phyloP scores from a whole-genome alignment of 1,140 invertebrate genomes.

The Bathynomus jamesi region DNA sequence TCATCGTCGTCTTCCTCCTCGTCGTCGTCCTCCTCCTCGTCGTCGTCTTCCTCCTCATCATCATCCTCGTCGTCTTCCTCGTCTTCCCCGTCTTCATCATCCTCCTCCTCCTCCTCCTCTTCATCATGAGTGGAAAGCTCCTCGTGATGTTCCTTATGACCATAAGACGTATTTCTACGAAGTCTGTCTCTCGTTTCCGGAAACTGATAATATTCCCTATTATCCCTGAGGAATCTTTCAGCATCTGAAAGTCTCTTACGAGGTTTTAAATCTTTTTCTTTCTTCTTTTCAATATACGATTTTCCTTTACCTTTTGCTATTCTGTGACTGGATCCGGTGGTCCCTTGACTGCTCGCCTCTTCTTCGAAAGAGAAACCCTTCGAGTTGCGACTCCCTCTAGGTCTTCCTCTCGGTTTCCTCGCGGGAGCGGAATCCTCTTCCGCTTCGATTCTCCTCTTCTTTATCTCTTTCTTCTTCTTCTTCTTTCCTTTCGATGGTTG shows the following conservation, averaged over 20 bases:
- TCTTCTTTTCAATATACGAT: conserved; percentile 1
- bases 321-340: neutral
- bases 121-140: neutral
- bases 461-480: neutral
- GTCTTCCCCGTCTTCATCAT: conserved; percentile 10
- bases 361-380: neutral
- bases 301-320: conserved; percentile 18
- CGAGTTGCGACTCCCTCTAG: conserved; percentile 18
- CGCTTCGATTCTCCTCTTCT: conserved; percentile 26
- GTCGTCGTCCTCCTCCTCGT: neutral
- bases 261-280: conserved; percentile 13
- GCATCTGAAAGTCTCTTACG: conserved; percentile 33
- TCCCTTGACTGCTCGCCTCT: neutral
- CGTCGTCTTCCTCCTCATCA: neutral
- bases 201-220: conserved; percentile 35
- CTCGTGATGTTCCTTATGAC: neutral
- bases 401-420: conserved; percentile 24
- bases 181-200: conserved; percentile 33
- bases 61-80: conserved; percentile 2
- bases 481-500: neutral
- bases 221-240: conserved; percentile 34
- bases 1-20: neutral
- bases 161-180: conserved; percentile 15
- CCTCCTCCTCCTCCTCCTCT: conserved; percentile 9
- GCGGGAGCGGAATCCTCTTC: conserved; percentile 27